phyloP scores from a whole-genome alignment of 2,888 invertebrate species.

The Drosophila paramelanica region DNA sequence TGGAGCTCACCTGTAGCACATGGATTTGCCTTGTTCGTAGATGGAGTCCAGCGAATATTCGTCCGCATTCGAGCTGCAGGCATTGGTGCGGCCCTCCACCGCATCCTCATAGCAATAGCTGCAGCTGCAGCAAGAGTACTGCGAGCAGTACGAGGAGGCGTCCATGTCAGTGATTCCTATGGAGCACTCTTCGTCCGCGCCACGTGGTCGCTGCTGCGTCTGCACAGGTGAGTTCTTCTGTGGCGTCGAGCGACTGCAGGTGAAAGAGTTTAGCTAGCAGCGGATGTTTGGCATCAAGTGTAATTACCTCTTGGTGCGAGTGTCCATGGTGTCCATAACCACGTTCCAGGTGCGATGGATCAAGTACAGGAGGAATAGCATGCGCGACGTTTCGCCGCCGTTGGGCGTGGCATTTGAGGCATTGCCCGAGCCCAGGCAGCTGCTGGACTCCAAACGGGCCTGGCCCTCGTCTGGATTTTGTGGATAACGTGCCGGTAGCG shows the following conservation, averaged over 20 bases:
- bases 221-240: conserved; percentile 31
- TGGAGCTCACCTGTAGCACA: conserved; percentile 81
- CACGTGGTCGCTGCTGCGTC: conserved; percentile 44
- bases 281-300: neutral
- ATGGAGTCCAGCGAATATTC: conserved; percentile 80
- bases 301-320: conserved; percentile 86
- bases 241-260: conserved; percentile 45
- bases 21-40: conserved; percentile 66
- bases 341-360: conserved; percentile 90
- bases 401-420: conserved; percentile 57
- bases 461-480: conserved; percentile 12
- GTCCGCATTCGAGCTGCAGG: conserved; percentile 81
- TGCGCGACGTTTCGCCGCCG: conserved; percentile 86
- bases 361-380: conserved; percentile 88
- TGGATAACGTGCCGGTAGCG: conserved; percentile 74
- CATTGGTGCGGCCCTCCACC: conserved; percentile 84
- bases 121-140: conserved; percentile 87
- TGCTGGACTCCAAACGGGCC: conserved; percentile 56
- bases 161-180: conserved; percentile 80
- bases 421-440: conserved; percentile 57
- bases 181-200: conserved; percentile 72
- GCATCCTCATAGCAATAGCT: conserved; percentile 86
- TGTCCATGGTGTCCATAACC: conserved; percentile 88
- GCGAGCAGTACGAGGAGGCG: conserved; percentile 86
- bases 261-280: neutral